Evolutionary conservation across 2,113 vertebrate genomes (phyloP).

Genomic region (Noturus placidus): DNA sequence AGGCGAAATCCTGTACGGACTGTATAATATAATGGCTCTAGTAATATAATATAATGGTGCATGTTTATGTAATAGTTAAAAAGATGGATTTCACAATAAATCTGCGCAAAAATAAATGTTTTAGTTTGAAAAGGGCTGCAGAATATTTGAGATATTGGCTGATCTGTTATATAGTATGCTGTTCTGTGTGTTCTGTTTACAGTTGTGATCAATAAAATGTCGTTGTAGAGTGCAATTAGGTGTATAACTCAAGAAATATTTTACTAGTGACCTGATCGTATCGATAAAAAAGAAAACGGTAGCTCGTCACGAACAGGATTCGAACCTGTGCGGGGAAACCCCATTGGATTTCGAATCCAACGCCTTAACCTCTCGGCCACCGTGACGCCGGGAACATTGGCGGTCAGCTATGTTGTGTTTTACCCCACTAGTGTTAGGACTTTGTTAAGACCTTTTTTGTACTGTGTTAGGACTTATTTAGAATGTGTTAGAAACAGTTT

Average conservation of each 20-base stretch:
- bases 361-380: conserved; percentile 91
- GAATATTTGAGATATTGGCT: not conserved
- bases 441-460: too few relatives aligned
- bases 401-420: too few relatives aligned
- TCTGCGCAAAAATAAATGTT: not conserved
- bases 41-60: not conserved
- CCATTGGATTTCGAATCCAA: conserved; percentile 91
- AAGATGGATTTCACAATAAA: not conserved
- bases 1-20: too few relatives aligned
- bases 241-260: not conserved
- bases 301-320: conserved; percentile 90
- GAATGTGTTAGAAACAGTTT: too few relatives aligned
- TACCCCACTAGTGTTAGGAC: too few relatives aligned
- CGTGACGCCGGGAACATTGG: conserved; percentile 87
- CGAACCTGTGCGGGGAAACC: conserved; percentile 91
- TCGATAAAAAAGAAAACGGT: not conserved
- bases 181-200: not conserved
- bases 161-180: not conserved
- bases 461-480: too few relatives aligned
- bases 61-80: not conserved
- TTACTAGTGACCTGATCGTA: not conserved
- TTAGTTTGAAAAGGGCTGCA: not conserved
- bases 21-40: not conserved
- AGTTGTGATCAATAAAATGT: not conserved
- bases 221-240: not conserved